Base-by-base conservation (phyloP, 2,113 vertebrate genomes). In the Strix aluco region DNA sequence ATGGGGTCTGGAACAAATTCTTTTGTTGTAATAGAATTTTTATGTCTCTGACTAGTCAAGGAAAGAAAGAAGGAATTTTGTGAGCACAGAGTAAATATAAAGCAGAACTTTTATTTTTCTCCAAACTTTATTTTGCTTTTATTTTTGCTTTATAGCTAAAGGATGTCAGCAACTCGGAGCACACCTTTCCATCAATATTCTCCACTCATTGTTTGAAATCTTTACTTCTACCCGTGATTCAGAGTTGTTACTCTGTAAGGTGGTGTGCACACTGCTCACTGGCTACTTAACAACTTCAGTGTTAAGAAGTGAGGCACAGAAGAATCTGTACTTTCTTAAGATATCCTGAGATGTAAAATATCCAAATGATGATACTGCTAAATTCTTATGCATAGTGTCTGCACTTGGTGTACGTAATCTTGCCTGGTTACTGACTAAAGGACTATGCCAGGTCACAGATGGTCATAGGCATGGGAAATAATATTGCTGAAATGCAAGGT, bases 1-100 rank as follows among this genome's bases (percentile, higher is more conserved):
- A 95, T 96, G 86, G 91, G 73, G 91, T 94, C 94, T 97, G 92
- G 86, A 95, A 91, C 86, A 95, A 95, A 87, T 88, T 94, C 86
- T 85, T 91, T 89, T 91, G 90, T 81, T 71, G 61, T 95, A 95
- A 92, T 95, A 92, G 95, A 79, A 82, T 87, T 94, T 97, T 96
- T 97, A 91, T 96, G 66, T 70, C 73, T 96, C 92, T 95, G 94
- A 80, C 95, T 87, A 89, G 86, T 65, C 83, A 85, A 66, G 91
- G 86, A 94, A 90, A 91, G 81, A 75, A 94, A 83, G 73, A 84
- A 88, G 61, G 47, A 69, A 75, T 95, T 95, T 89, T 95, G 73
- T 73, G 81, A 92, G 86, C 54, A 44, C 6, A 2, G 66, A 87
- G 81, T 87, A 94, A 96, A 96, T 92, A 94, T 91, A 92, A 87